Evolutionary conservation across 2,113 vertebrate species (phyloP).

Genomic region (Leucoraja erinaceus): DNA sequence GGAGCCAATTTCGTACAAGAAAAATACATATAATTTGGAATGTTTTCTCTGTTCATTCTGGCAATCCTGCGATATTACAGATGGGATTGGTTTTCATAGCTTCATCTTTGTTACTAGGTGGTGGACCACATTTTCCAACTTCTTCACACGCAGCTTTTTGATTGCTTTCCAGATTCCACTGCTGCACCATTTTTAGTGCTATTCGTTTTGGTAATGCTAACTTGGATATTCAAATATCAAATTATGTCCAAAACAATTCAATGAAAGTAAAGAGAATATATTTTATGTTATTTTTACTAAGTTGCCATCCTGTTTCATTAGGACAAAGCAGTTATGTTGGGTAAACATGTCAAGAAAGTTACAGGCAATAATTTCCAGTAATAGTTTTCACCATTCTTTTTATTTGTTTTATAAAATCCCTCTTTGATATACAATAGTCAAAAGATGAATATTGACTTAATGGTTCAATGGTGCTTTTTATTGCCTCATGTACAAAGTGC

Average conservation of each 20-base stretch:
- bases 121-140: slow-evolving; percentile 2
- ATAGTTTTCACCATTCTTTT: slow-evolving; percentile 15
- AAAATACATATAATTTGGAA: slow-evolving; percentile 8
- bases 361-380: neutral
- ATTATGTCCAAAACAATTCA: neutral
- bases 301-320: neutral
- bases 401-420: neutral
- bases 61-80: slow-evolving; percentile 7
- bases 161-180: slow-evolving; percentile 21
- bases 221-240: neutral
- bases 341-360: neutral
- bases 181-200: neutral
- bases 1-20: slow-evolving; percentile 6
- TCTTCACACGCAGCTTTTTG: slow-evolving; percentile 6
- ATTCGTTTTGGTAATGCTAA: neutral
- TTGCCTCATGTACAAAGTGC: no score
- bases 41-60: slow-evolving; percentile 20
- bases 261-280: neutral
- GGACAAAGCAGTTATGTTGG: neutral
- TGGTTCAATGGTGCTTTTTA: no score
- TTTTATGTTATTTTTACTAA: neutral
- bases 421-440: neutral
- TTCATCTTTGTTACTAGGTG: slow-evolving; percentile 15
- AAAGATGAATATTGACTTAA: neutral
- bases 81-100: slow-evolving; percentile 33